Evolutionary conservation across 1,140 invertebrate genomes (phyloP).

Genomic region (Augochlora pura): DNA sequence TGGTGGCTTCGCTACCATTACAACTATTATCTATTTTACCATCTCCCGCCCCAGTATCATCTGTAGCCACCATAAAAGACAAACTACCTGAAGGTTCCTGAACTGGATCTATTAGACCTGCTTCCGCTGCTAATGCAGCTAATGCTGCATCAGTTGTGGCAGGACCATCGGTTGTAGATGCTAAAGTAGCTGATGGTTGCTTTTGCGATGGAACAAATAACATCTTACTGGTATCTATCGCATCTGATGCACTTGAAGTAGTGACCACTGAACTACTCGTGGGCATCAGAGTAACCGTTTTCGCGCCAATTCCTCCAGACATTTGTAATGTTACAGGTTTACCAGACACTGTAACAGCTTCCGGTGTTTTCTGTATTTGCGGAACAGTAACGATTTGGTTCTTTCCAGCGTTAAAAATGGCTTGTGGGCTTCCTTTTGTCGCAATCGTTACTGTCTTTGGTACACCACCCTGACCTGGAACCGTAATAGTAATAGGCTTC

Average conservation of each 20-base stretch:
- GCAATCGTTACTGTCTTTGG: conserved; percentile 83
- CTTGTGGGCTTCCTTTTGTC: conserved; percentile 75
- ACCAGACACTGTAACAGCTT: conserved; percentile 84
- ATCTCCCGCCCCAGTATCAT: conserved; percentile 68
- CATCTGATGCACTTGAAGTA: conserved; percentile 68
- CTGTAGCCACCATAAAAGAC: conserved; percentile 75
- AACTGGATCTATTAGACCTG: conserved; percentile 83
- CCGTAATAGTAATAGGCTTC: conserved; percentile 86
- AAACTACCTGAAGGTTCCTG: conserved; percentile 75
- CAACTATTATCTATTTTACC: conserved; percentile 75
- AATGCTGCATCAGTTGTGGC: conserved; percentile 85
- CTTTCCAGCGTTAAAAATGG: conserved; percentile 77
- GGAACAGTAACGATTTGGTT: conserved; percentile 80
- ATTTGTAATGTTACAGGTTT: conserved; percentile 86
- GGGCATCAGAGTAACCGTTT: conserved; percentile 81
- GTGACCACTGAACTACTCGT: conserved; percentile 76
- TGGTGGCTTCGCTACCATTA: conserved; percentile 74
- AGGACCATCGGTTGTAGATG: conserved; percentile 82
- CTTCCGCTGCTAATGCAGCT: conserved; percentile 84
- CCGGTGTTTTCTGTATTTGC: conserved; percentile 75
- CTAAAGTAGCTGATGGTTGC: conserved; percentile 81
- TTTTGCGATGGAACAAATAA: conserved; percentile 80
- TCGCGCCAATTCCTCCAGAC: conserved; percentile 80
- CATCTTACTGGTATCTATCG: conserved; percentile 79
- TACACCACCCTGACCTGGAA: conserved; percentile 82